phyloP scores from a whole-genome alignment of 2,113 vertebrate species.

The Rhodinocichla rosea region DNA sequence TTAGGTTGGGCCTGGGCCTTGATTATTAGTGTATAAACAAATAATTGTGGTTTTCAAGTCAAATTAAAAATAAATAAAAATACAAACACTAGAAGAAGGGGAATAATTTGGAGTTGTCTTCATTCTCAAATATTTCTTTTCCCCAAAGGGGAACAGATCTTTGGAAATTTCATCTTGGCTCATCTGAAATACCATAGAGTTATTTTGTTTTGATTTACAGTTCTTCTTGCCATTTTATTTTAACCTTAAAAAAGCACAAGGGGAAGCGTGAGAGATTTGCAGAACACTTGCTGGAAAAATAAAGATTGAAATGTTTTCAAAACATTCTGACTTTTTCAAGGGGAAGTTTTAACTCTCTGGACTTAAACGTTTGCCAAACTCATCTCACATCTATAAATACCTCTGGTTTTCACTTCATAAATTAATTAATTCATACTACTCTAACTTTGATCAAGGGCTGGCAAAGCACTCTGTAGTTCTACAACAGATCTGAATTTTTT shows the following conservation, averaged over 20 bases:
- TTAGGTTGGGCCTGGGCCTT: neutral
- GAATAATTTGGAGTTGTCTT: neutral
- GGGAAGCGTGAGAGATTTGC: slow-evolving; percentile 11
- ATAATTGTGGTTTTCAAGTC: neutral
- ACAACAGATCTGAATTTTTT: neutral
- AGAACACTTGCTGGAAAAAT: neutral
- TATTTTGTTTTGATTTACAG: slow-evolving; percentile 15
- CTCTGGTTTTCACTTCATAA: neutral
- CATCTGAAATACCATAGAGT: neutral
- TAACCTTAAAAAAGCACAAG: neutral
- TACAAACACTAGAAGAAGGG: neutral
- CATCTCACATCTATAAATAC: slow-evolving; percentile 3
- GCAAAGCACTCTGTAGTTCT: neutral
- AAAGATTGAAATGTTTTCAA: slow-evolving; percentile 4
- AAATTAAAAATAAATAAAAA: neutral
- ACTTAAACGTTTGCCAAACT: neutral
- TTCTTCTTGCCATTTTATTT: neutral
- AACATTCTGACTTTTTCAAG: slow-evolving; percentile 17
- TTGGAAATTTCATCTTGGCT: neutral
- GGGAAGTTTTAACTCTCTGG: neutral
- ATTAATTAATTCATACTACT: slow-evolving; percentile 11
- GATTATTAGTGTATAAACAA: neutral
- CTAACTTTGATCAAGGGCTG: neutral
- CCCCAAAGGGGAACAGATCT: neutral
- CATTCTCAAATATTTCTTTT: neutral